Conservation (phyloP, 2,113 vertebrate species). For the Glareola pratincola region DNA sequence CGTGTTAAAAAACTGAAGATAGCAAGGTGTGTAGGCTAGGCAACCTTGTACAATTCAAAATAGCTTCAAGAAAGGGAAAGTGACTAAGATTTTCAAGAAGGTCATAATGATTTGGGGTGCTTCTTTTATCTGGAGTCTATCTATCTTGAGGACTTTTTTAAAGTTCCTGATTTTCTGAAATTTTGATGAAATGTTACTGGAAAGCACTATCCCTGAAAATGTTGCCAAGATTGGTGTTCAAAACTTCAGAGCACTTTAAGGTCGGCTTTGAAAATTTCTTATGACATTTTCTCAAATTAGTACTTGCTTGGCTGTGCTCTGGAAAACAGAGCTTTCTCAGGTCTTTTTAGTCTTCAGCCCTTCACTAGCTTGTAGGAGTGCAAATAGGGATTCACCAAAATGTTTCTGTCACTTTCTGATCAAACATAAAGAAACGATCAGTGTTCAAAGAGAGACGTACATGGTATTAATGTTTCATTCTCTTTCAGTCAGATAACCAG, state of each 20-base stretch:
- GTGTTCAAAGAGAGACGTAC: neutral
- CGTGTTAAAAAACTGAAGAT: neutral
- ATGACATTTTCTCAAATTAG: neutral
- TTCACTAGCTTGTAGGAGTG: neutral
- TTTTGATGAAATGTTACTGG: neutral
- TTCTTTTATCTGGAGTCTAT: neutral
- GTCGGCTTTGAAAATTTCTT: constrained; percentile 1
- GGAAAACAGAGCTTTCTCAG: neutral
- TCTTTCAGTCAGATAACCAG: neutral
- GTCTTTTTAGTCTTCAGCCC: neutral
- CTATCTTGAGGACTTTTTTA: neutral
- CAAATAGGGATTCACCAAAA: neutral
- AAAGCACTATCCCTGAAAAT: neutral
- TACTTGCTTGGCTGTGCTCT: neutral
- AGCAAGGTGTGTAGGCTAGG: neutral
- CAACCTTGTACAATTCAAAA: neutral
- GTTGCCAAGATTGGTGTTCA: neutral
- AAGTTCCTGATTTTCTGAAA: neutral
- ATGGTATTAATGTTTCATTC: neutral
- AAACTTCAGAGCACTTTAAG: neutral
- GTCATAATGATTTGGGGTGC: neutral
- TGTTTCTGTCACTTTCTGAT: neutral
- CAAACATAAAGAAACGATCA: neutral
- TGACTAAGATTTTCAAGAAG: neutral
- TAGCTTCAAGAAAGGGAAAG: neutral